Base-by-base conservation (phyloP, 2,113 vertebrate genomes). In the Dendropsophus ebraccatus region DNA sequence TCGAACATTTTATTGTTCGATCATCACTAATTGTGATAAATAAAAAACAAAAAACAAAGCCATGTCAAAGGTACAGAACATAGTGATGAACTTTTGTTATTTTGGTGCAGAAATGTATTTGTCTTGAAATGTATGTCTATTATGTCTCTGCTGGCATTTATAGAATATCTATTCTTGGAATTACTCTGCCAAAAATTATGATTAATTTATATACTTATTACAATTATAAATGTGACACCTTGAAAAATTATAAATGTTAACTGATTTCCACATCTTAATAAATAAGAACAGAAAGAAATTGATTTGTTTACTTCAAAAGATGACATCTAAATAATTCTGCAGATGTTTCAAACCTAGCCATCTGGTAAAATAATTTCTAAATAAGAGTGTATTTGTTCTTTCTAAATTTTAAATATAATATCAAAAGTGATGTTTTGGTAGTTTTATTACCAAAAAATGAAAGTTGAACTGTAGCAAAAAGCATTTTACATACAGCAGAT, bases 201-300 rank as follows among this genome's bases (percentile, higher is more conserved):
- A 72, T 56, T 52, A 52, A 83, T 83, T 73, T 72, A 56, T 52
- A 73, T 72, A 73, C 21, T 73, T 73, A 83, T 56, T 25, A 41
- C 30, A 83, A 83, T 56, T 58, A 35, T 16, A 74, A 83, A 73
- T 65, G 35, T 83, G 67, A n/a, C 81, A 83, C 50, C 47, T 83
- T 58, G 50, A 25, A 72, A 52, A 56, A 56, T 45, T 56, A 56
- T 72, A 41, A 72, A 70, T 69, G 67, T 70, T 83, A 54, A 23
- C 50, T 74, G 67, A 23, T 73, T 73, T 83, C 32, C 50, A 0
- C 3, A 19, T 4, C 49, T 54, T 83, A 83, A 73, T 56, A 73
- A 83, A 74, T 83, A 23, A 83, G 47, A 49, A 56, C 69, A 73
- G 69, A 83, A 83, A 72, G 32, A 70, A 73, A 83, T 73, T 83